These are phyloP conservation scores for Acanthurus tractus DNA, from an alignment of 2,797 vertebrate genomes.

Conservation along the genomic window DNA sequence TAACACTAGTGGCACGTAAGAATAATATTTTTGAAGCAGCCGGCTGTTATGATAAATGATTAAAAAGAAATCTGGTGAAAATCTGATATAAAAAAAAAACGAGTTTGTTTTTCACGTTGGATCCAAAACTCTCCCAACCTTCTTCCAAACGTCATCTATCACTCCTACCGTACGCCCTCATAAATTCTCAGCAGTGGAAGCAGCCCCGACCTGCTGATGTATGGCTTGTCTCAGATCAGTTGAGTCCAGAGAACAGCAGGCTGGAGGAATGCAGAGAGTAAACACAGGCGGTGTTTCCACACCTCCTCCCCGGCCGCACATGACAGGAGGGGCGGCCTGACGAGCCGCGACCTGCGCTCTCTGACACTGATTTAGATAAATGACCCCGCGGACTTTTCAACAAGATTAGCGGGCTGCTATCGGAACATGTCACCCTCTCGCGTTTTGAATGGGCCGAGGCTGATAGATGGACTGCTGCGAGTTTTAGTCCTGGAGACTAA, in stretches of 20 bases:
- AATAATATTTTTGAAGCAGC: neutral
- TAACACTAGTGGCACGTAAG: neutral
- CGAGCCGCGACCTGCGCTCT: constrained; percentile 79
- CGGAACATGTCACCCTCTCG: constrained; percentile 46
- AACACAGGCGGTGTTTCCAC: constrained; percentile 76
- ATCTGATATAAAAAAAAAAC: neutral
- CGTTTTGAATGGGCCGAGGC: constrained; percentile 1
- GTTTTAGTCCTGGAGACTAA: constrained; percentile 15
- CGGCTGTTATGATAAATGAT: neutral
- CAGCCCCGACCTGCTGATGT: constrained; percentile 46
- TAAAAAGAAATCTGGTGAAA: neutral
- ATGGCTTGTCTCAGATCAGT: constrained; percentile 43
- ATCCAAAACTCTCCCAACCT: neutral
- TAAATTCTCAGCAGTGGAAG: constrained; percentile 35
- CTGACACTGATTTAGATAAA: constrained; percentile 91
- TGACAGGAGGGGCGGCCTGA: constrained; percentile 79
- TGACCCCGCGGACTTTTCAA: constrained; percentile 67
- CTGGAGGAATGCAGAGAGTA: constrained; percentile 76
- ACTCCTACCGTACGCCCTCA: constrained; percentile 19
- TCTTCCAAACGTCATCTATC: constrained; percentile 35
- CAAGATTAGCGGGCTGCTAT: constrained; percentile 58
- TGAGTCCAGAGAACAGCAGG: constrained; percentile 29
- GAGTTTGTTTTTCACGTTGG: neutral
- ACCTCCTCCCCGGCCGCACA: constrained; percentile 74
- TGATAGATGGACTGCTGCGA: constrained; percentile 41